Percentiles rank a stretch among this genome's conserved stretches.
Conservation (phyloP, 2,888 invertebrate genomes). For the Athrips mouffetella region DNA sequence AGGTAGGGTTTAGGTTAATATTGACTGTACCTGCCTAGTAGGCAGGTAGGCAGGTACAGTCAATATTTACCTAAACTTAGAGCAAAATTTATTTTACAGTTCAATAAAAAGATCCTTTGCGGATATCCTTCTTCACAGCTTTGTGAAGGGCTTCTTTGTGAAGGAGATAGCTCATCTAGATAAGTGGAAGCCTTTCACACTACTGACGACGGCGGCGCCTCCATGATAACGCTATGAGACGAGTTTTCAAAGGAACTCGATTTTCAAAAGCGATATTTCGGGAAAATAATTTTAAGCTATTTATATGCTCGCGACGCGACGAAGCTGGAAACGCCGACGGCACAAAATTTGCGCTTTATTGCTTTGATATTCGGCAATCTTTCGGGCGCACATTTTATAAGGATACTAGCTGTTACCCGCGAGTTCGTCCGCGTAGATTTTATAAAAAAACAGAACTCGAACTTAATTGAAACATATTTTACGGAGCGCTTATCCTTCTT, state of each 20-base stretch:
- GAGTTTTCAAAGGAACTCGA: slow-evolving; percentile 29
- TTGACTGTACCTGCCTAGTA: too few relatives aligned
- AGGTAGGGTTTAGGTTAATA: too few relatives aligned
- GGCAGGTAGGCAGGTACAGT: too few relatives aligned
- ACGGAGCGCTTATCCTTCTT: too few relatives aligned
- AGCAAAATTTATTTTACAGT: slow-evolving; percentile 23
- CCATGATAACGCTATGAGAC: slow-evolving; percentile 24
- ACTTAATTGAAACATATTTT: too few relatives aligned
- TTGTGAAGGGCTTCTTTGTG: slow-evolving; percentile 49
- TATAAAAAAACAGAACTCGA: too few relatives aligned
- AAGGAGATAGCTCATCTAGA: slow-evolving; percentile 70
- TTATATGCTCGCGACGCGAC: background rate
- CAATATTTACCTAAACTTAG: slow-evolving; percentile 29
- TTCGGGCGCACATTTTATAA: too few relatives aligned
- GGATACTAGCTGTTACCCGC: too few relatives aligned
- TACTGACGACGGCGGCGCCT: slow-evolving; percentile 29
- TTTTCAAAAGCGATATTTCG: slow-evolving; percentile 10
- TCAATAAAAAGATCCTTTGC: slow-evolving; percentile 43
- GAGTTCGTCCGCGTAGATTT: too few relatives aligned
- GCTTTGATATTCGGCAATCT: too few relatives aligned
- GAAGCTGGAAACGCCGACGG: background rate
- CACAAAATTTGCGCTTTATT: too few relatives aligned
- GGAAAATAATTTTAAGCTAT: slow-evolving; percentile 5
- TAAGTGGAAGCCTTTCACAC: slow-evolving; percentile 66
- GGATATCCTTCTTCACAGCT: slow-evolving; percentile 45